phyloP scores from a whole-genome alignment of 2,888 invertebrate species.

The Galerucella nymphaeae region DNA sequence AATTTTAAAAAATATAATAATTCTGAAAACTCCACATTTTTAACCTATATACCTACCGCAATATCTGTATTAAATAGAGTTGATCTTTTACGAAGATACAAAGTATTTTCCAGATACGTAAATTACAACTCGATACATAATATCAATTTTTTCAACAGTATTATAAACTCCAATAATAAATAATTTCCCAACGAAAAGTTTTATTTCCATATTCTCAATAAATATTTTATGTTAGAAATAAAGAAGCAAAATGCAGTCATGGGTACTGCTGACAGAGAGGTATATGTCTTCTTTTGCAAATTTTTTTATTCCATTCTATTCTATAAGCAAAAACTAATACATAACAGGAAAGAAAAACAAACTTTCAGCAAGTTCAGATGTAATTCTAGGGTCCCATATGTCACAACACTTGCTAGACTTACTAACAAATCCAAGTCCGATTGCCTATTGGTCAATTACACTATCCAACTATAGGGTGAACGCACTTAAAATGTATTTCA shows the following conservation, averaged over 20 bases:
- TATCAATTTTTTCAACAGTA: not conserved
- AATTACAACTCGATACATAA: not conserved
- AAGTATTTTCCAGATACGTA: not conserved
- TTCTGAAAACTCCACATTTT: not conserved
- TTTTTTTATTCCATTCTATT: too few species aligned
- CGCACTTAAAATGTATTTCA: constrained; percentile 28
- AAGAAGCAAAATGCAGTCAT: too few species aligned
- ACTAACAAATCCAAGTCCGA: constrained; percentile 16
- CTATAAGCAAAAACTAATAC: too few species aligned
- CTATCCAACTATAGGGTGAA: constrained; percentile 22
- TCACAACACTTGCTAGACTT: constrained; percentile 9
- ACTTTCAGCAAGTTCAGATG: too few species aligned
- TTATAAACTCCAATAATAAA: not conserved
- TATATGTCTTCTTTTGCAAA: too few species aligned
- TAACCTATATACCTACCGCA: not conserved
- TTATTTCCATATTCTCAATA: too few species aligned
- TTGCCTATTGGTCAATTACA: constrained; percentile 31
- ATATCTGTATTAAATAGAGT: not conserved
- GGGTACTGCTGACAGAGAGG: too few species aligned
- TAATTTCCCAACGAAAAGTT: not conserved
- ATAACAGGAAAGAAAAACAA: too few species aligned
- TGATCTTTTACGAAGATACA: too few species aligned
- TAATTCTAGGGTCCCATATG: constrained; percentile 18
- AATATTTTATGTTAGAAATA: too few species aligned
- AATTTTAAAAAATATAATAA: not conserved